Base-by-base conservation (phyloP, 1,140 invertebrate species). In the Zaprionus vittiger region DNA sequence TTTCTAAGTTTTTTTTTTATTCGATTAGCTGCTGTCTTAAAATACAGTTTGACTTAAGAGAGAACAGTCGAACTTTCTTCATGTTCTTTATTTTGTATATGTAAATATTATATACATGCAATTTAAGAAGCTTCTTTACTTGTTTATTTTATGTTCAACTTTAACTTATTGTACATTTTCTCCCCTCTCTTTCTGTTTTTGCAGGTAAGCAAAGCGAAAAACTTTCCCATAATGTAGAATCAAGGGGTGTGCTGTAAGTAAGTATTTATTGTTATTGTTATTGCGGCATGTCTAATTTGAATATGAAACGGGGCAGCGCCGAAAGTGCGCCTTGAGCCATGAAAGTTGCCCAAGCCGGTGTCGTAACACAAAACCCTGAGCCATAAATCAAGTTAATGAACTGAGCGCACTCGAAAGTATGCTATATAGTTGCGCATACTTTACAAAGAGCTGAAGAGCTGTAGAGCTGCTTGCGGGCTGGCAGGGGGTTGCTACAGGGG, bases 341-440 rank as follows among this genome's bases (percentile, higher is more conserved):
- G 47, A 52, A 38, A 54, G 31, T 31, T 59, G 37, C 31, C 60
- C 24, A 47, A 57, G 38, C 54, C 59, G 17, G 20, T 52, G 28
- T 62, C 24, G 65, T 31, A 62, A 57, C 28, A 17, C 44, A 62
- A 67, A 31, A 49, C 63, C 34, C 34, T 9, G 9, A 52, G 52
- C 17, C 59, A 78, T 78, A 78, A 78, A 78, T 74, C 75, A 73
- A 64, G 31, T 68, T 69, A 78, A 69, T 74, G 54, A 69, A 73
- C 73, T 54, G 17, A 5, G 34, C 26, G 4, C 41, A 24, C 65
- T 17, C 17, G 44, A 68, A 69, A 69, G 56, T 61, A 73, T 61
- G 72, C 67, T 17, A 22, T 37, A 52, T 28, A 59, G 41, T 65
- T 65, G 1, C 5, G 57, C 57, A 38, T 38, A 60, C 37, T 64